Base-by-base conservation (phyloP, 2,797 vertebrate genomes). In the Lerista edwardsae region DNA sequence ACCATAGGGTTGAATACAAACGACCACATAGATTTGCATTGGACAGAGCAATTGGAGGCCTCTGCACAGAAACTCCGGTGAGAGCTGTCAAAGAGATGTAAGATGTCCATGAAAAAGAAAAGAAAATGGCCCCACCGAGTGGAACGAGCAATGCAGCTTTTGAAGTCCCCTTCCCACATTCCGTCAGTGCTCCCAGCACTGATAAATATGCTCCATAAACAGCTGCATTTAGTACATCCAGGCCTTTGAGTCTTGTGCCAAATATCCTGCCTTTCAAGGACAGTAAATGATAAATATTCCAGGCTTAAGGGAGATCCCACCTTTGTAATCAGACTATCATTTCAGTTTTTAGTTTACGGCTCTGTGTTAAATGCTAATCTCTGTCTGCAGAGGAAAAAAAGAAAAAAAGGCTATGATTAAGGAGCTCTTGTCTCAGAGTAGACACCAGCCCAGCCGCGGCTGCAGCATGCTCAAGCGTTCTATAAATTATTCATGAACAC, bases 401-500 rank as follows among this genome's bases (percentile, higher is more conserved):
- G n/a, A 14, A 65, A 51, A 27, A 62, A 82, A 83, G 1, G 7
- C 0, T 74, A 27, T 80, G 85, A 91, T 67, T 44, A 90, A 91
- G 87, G 69, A 90, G 17, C 17, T 27, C 51, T 86, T 84, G 6
- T 84, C 85, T 91, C 0, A 0, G 75, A 55, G 77, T 75, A 89
- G 68, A 71, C 72, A 62, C 79, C 64, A 69, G 34, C n/a, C 80
- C 67, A 75, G 79, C 39, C 88, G 84, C 82, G 31, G 67, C 21
- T 74, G 62, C 69, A 86, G 9, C n/a, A 84, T 29, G 14, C 39
- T 29, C 64, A 77, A 84, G 51, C 83, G 57, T 84, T 87, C 90
- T 82, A 88, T 83, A 92, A 91, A 92, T 87, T 89, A 93, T 91
- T 82, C 87, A 92, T 92, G 68, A 91, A 55, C 2, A 88, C 77